Evolutionary conservation across 2,113 vertebrate species (phyloP).

Genomic region (Oplegnathus fasciatus): DNA sequence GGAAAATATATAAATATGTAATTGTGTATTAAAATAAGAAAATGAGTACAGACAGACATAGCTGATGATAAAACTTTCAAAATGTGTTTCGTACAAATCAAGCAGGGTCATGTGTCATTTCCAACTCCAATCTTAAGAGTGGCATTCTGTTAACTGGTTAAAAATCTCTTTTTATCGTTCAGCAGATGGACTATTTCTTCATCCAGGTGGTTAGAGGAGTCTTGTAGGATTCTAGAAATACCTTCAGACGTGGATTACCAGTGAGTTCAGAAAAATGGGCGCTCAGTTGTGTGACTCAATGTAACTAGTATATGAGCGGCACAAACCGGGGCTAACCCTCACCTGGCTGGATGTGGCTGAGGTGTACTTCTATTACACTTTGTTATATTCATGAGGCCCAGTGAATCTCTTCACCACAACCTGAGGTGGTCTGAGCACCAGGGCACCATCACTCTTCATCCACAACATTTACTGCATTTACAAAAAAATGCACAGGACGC

Average conservation of each 20-base stretch:
- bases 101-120: not conserved
- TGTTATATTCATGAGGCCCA: not conserved
- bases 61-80: no score
- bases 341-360: no score
- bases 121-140: not conserved
- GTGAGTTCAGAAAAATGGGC: not conserved
- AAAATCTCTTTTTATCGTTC: not conserved
- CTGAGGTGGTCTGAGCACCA: not conserved
- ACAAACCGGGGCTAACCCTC: not conserved
- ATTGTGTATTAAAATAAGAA: no score
- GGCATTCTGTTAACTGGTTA: not conserved
- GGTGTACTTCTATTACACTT: not conserved
- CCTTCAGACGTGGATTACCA: not conserved
- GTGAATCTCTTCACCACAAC: no score
- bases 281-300: not conserved
- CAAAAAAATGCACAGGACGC: not conserved
- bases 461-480: not conserved
- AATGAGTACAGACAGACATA: no score
- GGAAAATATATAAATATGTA: no score
- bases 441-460: not conserved
- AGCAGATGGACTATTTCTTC: not conserved
- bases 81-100: no score
- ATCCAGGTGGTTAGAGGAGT: no score
- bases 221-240: not conserved
- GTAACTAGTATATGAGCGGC: not conserved